Evolutionary conservation across 2,888 invertebrate species (phyloP), one percentile per base, ranked within the genome.

Genomic region (Xanthostigma xanthostigma): DNA sequence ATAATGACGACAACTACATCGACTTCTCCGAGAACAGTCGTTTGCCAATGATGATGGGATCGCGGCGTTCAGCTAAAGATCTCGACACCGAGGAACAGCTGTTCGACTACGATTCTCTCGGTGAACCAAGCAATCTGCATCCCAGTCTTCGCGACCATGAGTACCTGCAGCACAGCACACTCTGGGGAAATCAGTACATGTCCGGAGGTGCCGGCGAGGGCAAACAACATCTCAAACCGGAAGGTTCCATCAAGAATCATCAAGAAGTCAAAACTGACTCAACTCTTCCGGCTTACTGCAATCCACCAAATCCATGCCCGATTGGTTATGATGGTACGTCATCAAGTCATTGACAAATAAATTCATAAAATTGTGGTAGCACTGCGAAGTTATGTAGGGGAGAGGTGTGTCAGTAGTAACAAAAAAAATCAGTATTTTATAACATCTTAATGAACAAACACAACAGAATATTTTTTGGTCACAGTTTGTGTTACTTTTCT

Each of bases 301-400:
- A 96, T 66, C 98, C 98, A 1, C 97, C 97, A 2, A 98, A 98
- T 68, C 98, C 98, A 0, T 98, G 98, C 62, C 98, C 97, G 2
- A 79, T 90, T 50, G 97, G 95, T 55, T 95, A 89, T 62, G 79
- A 81, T 53, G 82, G 90, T 86, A 67, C 66, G 58, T 55, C 41
- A n/a, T 55, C 41, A n/a, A 35, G 13, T 4, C 37, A 13, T 9
- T 35, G 5, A 37, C 9, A 41, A 14, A 27, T 27, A 27, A 27
- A 27, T 51, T 44, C 14, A 36, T n/a, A 12, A 14, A 35, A 1
- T n/a, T 44, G 3, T 39, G 44, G 39, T 45, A 33, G 6, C 27
- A 6, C 27, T 6, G 27, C 27, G 6, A 27, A 27, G 27, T 6
- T 6, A 27, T 6, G n/a, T n/a, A n/a, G n/a, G n/a, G n/a, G n/a